These are phyloP conservation scores for Paelopatides confundens DNA, from an alignment of 53 echinoderm and acorn worm genomes.

Conservation along the genomic window DNA sequence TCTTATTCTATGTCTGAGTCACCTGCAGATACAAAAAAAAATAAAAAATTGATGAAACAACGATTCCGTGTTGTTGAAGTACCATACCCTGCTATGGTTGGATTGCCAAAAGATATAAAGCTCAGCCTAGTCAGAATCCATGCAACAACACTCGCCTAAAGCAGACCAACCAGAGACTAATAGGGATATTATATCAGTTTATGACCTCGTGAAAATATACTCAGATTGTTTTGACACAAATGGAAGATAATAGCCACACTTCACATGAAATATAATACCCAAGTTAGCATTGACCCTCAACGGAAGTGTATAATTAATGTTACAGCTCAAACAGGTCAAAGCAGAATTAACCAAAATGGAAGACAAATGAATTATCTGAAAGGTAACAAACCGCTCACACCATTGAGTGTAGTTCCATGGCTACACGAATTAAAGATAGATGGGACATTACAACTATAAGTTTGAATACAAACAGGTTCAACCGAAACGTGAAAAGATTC, in stretches of 20 bases:
- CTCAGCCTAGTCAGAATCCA: conserved; percentile 60
- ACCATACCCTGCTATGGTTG: conserved; percentile 66
- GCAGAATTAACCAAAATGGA: conserved; percentile 66
- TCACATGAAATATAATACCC: neutral
- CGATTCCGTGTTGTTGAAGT: conserved; percentile 67
- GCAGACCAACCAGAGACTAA: neutral
- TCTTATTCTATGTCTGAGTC: too few species aligned
- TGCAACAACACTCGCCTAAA: neutral
- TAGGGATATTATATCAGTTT: neutral
- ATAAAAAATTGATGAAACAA: conserved; percentile 45
- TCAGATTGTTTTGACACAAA: neutral
- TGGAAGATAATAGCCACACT: neutral
- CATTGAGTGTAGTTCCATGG: conserved; percentile 68
- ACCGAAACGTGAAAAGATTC: too few species aligned
- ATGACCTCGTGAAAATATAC: neutral
- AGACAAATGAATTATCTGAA: conserved; percentile 42
- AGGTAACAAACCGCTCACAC: conserved; percentile 49
- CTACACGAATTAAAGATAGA: conserved; percentile 61
- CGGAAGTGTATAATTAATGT: conserved; percentile 62
- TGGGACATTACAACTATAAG: too few species aligned
- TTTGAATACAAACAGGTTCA: too few species aligned
- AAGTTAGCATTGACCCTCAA: conserved; percentile 39
- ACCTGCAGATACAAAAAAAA: conserved; percentile 42
- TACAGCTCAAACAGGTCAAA: conserved; percentile 42
- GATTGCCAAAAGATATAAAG: conserved; percentile 49